Base-by-base conservation (phyloP, 1,140 invertebrate species). In the Drosophila ercepeae region DNA sequence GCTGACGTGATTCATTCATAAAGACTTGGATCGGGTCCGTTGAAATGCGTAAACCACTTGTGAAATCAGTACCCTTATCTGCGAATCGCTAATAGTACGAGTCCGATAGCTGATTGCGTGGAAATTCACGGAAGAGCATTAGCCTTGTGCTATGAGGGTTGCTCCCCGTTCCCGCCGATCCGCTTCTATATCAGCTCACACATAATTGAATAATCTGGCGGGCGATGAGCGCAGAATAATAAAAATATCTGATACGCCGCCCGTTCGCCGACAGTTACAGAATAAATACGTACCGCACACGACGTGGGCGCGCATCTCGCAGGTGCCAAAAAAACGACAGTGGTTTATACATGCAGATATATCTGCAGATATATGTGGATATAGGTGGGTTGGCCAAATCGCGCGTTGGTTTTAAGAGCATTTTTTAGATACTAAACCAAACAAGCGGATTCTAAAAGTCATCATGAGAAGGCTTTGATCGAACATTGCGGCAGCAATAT, bases 1-100 rank as follows among this genome's bases (percentile, higher is more conserved):
- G 42, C 13, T 27, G 60, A 29, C 42, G 65, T 86, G 75, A 84
- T 71, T 84, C 79, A 83, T 78, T 84, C 59, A 83, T 60, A 59
- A 81, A 53, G 16, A 14, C 29, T n/a, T n/a, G n/a, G n/a, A 23
- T 19, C 16, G 48, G 23, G 18, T 39, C 11, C 45, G 61, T 39
- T 53, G 78, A 68, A 73, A 81, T 59, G 68, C 73, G 72, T 73
- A 55, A 54, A 46, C 34, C 58, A 69, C 54, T 57, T 41, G 75
- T 57, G 74, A 83, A 78, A 83, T 82, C 34, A n/a, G 4, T 7
- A 14, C 14, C 16, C 46, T 83, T 82, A 83, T 82, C 78, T 49
- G 13, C 27, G 4, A 4, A 8, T 6, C 13, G 29, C 34, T 64
- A 21, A 34, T 25, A 11, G 25, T 23, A 42, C 60, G 34, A 52